Percentiles rank a stretch among this genome's conserved stretches.
phyloP scores from a whole-genome alignment of 2,797 vertebrate species.

The Acridotheres tristis region DNA sequence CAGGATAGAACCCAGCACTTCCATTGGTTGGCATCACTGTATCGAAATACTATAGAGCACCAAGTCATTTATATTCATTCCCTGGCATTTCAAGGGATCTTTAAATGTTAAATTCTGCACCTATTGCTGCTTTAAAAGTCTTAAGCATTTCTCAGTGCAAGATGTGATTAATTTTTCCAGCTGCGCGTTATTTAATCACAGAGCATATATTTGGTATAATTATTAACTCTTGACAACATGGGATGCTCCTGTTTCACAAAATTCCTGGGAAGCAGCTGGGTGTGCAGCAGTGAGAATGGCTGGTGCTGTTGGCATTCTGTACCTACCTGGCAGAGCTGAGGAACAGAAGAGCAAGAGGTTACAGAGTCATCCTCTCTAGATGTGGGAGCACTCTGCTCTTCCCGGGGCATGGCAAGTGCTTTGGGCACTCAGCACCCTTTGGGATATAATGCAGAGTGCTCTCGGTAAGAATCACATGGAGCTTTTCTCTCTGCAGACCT shows the following conservation, averaged over 20 bases:
- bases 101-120: constrained; percentile 55
- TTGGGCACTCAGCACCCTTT: background rate
- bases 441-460: background rate
- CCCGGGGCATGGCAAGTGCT: accelerated
- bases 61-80: constrained; percentile 41
- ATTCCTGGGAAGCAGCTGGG: background rate
- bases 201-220: constrained; percentile 35
- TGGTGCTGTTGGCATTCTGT: background rate
- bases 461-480: background rate
- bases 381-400: background rate
- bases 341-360: background rate
- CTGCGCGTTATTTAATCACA: constrained; percentile 24
- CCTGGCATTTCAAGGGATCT: constrained; percentile 56
- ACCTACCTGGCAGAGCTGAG: background rate
- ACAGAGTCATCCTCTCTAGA: background rate
- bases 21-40: constrained; percentile 11
- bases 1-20: background rate
- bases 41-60: background rate
- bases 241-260: background rate
- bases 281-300: background rate
- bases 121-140: constrained; percentile 52
- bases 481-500: background rate
- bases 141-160: constrained; percentile 25
- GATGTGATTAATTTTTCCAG: constrained; percentile 54
- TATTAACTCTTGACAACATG: constrained; percentile 14